Conservation (phyloP, 2,888 invertebrate species). For the Oscheius onirici region DNA sequence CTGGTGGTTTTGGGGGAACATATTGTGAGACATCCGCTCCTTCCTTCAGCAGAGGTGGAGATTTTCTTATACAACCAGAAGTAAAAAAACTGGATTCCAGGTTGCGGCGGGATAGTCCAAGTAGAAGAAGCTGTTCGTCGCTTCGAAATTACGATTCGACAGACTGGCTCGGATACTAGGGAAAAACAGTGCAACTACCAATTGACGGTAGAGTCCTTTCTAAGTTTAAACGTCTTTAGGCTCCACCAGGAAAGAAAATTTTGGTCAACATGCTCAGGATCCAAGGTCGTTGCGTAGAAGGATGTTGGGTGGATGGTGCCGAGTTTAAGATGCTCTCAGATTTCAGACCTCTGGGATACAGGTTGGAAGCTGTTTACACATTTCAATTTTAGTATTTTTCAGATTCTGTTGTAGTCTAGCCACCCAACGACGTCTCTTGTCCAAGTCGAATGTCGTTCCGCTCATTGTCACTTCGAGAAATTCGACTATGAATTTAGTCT, state of each 20-base stretch:
- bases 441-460: constrained; percentile 48
- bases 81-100: constrained; percentile 3
- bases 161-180: constrained; percentile 23
- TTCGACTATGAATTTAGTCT: constrained; percentile 38
- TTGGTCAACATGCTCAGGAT: constrained; percentile 45
- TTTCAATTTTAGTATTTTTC: constrained; percentile 6
- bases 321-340: constrained; percentile 56
- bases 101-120: constrained; percentile 49
- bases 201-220: constrained; percentile 35
- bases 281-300: constrained; percentile 52
- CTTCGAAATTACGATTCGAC: constrained; percentile 53
- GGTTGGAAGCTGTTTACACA: constrained; percentile 30
- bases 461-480: constrained; percentile 45
- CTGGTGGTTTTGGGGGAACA: constrained; percentile 51
- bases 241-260: constrained; percentile 48
- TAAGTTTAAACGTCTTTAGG: constrained; percentile 21
- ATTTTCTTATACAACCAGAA: background rate
- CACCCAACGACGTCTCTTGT: constrained; percentile 36
- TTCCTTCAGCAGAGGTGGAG: constrained; percentile 41
- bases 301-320: constrained; percentile 52
- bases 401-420: constrained; percentile 53
- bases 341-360: constrained; percentile 50
- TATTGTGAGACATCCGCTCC: constrained; percentile 45
- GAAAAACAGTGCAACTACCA: constrained; percentile 54
- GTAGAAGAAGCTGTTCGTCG: constrained; percentile 47